Evolutionary conservation across 1,140 invertebrate genomes (phyloP).

Genomic region (Cydia fagiglandana): DNA sequence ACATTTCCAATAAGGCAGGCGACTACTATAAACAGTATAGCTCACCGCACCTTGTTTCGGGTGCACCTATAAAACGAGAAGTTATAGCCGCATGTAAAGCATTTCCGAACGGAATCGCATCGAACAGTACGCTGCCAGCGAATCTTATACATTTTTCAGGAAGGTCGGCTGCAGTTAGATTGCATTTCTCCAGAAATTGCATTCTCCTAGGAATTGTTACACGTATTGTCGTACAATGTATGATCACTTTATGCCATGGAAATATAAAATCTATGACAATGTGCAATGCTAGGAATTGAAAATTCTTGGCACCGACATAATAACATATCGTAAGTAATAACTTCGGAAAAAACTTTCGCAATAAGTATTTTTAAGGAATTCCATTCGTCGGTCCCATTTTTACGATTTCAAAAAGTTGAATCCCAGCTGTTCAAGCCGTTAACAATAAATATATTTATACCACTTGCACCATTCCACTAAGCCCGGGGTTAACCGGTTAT

Average conservation of each 20-base stretch:
- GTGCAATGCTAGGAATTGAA: neutral
- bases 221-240: constrained; percentile 32
- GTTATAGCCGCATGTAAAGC: constrained; percentile 42
- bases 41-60: constrained; percentile 39
- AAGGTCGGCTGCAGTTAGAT: constrained; percentile 40
- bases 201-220: constrained; percentile 35
- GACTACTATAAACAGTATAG: neutral
- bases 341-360: too few relatives aligned
- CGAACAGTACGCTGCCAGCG: constrained; percentile 47
- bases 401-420: too few relatives aligned
- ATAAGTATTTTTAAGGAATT: too few relatives aligned
- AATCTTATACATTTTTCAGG: constrained; percentile 54
- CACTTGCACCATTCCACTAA: too few relatives aligned
- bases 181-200: constrained; percentile 50
- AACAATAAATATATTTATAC: too few relatives aligned
- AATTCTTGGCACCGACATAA: neutral
- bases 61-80: constrained; percentile 39
- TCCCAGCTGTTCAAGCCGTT: too few relatives aligned
- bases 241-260: constrained; percentile 28
- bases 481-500: too few relatives aligned
- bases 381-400: too few relatives aligned
- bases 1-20: too few relatives aligned
- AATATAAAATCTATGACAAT: constrained; percentile 1
- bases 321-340: too few relatives aligned
- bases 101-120: constrained; percentile 42